Evolutionary conservation across 2,113 vertebrate genomes (phyloP).

Genomic region (Natator depressus): DNA sequence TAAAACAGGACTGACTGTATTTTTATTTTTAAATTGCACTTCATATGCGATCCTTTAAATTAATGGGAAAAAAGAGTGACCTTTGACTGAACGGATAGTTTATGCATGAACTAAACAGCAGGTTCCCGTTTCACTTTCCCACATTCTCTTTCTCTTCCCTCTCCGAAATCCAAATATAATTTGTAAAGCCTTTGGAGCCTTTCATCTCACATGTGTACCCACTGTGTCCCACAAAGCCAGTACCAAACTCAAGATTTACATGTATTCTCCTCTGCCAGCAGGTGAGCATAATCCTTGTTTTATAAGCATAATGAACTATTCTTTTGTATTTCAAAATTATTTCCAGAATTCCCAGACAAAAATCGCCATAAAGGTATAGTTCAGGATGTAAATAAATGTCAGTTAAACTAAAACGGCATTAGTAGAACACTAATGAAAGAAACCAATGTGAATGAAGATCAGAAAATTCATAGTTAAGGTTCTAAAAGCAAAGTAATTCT

Average conservation of each 20-base stretch:
- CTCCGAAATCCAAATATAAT: constrained; percentile 32
- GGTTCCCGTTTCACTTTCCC: constrained; percentile 51
- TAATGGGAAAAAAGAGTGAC: constrained; percentile 71
- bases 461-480: background rate
- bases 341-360: constrained; percentile 42
- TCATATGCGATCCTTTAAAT: constrained; percentile 44
- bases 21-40: constrained; percentile 64
- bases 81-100: constrained; percentile 72
- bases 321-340: background rate
- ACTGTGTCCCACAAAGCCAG: constrained; percentile 11
- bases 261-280: constrained; percentile 42
- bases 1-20: constrained; percentile 37
- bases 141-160: constrained; percentile 55
- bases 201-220: constrained; percentile 38
- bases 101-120: constrained; percentile 56
- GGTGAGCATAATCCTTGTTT: constrained; percentile 40
- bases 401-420: background rate
- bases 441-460: background rate
- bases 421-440: background rate
- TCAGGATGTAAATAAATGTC: background rate
- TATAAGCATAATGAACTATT: constrained; percentile 31
- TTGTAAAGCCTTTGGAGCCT: constrained; percentile 59
- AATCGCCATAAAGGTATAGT: background rate
- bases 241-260: constrained; percentile 30
- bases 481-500: background rate